Percentiles rank a stretch among this genome's conserved stretches.
Evolutionary conservation across 2,797 vertebrate species (phyloP).

Genomic region (Myotis pilosus): DNA sequence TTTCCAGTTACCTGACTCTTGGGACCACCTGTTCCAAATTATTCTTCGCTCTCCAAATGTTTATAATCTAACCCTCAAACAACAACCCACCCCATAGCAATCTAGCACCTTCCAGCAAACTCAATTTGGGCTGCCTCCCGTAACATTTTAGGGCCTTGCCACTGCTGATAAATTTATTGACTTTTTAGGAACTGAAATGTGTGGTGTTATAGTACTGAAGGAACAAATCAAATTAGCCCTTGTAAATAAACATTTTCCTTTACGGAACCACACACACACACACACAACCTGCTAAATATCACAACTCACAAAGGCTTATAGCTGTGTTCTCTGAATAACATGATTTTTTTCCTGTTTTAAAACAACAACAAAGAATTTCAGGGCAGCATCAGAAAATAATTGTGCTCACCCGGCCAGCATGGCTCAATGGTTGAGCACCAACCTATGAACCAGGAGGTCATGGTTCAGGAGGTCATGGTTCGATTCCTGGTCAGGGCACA

Average conservation of each 20-base stretch:
- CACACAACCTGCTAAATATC: background rate
- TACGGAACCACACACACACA: background rate
- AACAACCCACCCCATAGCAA: background rate
- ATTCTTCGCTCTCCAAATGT: slow-evolving; percentile 61
- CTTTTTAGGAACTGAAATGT: slow-evolving; percentile 63
- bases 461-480: no score
- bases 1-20: slow-evolving; percentile 57
- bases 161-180: slow-evolving; percentile 48
- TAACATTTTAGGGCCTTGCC: slow-evolving; percentile 6
- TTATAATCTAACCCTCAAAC: slow-evolving; percentile 41
- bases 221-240: slow-evolving; percentile 62
- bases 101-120: slow-evolving; percentile 60
- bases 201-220: slow-evolving; percentile 6
- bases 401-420: background rate
- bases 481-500: no score
- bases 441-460: no score
- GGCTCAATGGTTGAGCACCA: no score
- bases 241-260: slow-evolving; percentile 44
- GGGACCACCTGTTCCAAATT: slow-evolving; percentile 72
- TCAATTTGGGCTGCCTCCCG: background rate
- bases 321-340: background rate
- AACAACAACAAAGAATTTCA: background rate
- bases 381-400: background rate
- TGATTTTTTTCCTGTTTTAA: background rate
- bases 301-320: background rate